Conservation (phyloP, 2,888 invertebrate genomes). For the Epistrophe eligans region DNA sequence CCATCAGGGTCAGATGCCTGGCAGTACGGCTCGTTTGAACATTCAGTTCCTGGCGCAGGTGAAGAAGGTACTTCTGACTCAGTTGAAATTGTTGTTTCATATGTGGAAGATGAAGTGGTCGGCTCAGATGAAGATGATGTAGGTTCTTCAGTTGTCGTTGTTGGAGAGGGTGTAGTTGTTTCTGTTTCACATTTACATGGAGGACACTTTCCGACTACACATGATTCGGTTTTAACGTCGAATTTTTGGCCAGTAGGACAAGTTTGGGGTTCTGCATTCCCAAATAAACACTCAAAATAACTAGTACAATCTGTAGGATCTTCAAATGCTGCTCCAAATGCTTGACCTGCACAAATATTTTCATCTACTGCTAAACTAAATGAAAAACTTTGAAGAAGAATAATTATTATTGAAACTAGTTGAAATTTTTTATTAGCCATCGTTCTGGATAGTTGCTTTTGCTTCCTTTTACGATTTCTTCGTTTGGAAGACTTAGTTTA, state of each 20-base stretch:
- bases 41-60: neutral
- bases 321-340: constrained; percentile 39
- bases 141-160: neutral
- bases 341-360: constrained; percentile 37
- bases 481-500: neutral
- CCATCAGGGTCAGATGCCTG: neutral
- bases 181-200: constrained; percentile 61
- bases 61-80: neutral
- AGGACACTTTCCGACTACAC: constrained; percentile 72
- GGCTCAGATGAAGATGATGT: neutral
- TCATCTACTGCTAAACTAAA: neutral
- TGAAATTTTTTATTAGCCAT: neutral
- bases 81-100: neutral
- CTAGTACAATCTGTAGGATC: constrained; percentile 74
- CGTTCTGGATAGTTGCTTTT: neutral
- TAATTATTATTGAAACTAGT: neutral
- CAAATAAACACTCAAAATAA: constrained; percentile 62
- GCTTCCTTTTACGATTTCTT: neutral
- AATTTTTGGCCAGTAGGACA: constrained; percentile 67
- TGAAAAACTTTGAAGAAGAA: constrained; percentile 9
- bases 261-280: neutral
- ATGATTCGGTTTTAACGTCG: constrained; percentile 17
- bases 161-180: neutral
- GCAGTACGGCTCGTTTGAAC: neutral
- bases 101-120: neutral